Percentiles rank a stretch among this genome's conserved stretches.
phyloP scores from a whole-genome alignment of 2,888 invertebrate genomes.

The Caenorhabditis afra region DNA sequence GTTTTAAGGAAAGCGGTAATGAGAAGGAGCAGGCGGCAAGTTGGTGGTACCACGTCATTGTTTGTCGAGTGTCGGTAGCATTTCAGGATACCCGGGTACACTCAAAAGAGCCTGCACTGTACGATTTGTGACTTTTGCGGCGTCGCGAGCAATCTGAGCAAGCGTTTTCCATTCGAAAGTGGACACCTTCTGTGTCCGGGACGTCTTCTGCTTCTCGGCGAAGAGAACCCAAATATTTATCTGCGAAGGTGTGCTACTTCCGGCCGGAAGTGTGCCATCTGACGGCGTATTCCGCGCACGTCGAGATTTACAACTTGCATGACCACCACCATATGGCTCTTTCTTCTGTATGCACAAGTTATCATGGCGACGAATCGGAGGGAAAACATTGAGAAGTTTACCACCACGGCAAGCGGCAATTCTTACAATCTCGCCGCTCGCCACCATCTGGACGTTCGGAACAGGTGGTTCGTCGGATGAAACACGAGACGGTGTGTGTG shows the following conservation, averaged over 20 bases:
- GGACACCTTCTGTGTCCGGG: slow-evolving; percentile 14
- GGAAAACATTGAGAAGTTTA: slow-evolving; percentile 18
- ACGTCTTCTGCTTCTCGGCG: background rate
- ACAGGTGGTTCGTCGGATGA: slow-evolving; percentile 21
- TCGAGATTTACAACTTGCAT: slow-evolving; percentile 47
- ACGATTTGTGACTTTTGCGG: slow-evolving; percentile 1
- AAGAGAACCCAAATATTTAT: slow-evolving; percentile 24
- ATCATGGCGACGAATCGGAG: slow-evolving; percentile 33
- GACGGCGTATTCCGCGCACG: background rate
- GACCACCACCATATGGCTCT: slow-evolving; percentile 22
- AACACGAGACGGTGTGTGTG: slow-evolving; percentile 3
- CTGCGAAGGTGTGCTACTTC: slow-evolving; percentile 28
- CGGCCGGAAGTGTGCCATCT: slow-evolving; percentile 26
- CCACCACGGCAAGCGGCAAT: background rate
- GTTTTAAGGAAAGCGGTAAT: too few species aligned
- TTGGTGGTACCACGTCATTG: slow-evolving; percentile 37
- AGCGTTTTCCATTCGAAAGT: background rate
- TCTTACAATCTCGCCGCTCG: slow-evolving; percentile 11
- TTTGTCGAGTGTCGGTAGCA: slow-evolving; percentile 7
- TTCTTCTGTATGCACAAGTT: slow-evolving; percentile 39
- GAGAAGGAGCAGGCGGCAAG: background rate
- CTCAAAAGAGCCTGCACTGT: background rate
- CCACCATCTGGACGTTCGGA: slow-evolving; percentile 27
- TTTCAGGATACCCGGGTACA: slow-evolving; percentile 18
- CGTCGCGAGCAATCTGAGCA: background rate